Evolutionary conservation across 1,140 invertebrate genomes (phyloP).

Genomic region (Bombus confusus): DNA sequence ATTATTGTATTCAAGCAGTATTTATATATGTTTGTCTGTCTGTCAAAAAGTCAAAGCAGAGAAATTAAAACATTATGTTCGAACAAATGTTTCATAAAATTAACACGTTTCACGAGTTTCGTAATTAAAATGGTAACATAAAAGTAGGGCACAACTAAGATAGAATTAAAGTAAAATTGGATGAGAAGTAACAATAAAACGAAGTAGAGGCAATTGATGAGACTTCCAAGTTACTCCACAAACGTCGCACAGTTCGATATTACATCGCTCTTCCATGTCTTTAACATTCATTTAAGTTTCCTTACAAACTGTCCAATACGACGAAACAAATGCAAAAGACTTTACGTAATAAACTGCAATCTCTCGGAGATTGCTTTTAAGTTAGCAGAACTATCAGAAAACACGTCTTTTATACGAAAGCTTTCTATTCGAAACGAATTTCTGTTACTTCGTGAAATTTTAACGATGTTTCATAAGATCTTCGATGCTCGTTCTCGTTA

Average conservation of each 20-base stretch:
- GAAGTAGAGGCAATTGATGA: not conserved
- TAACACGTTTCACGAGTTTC: too few relatives aligned
- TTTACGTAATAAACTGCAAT: not conserved
- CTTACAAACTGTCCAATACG: not conserved
- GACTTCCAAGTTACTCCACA: not conserved
- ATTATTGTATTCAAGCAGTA: too few relatives aligned
- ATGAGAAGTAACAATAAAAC: not conserved
- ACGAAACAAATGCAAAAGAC: not conserved
- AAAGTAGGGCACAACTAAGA: not conserved
- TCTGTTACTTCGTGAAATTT: not conserved
- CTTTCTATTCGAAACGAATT: not conserved
- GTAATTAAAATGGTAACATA: not conserved
- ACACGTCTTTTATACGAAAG: slow-evolving; percentile 21
- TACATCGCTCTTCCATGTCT: not conserved
- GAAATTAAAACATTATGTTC: not conserved
- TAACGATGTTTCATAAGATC: not conserved
- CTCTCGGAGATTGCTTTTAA: not conserved
- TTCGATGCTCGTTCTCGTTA: not conserved
- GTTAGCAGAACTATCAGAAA: slow-evolving; percentile 30
- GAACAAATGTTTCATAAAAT: not conserved
- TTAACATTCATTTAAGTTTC: not conserved
- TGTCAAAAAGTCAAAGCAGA: not conserved
- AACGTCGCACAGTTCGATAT: not conserved
- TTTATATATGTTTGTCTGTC: not conserved
- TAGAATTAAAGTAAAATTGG: not conserved